These are phyloP conservation scores for Lepus timidus DNA, from an alignment of 2,113 vertebrate species.

Conservation along the genomic window DNA sequence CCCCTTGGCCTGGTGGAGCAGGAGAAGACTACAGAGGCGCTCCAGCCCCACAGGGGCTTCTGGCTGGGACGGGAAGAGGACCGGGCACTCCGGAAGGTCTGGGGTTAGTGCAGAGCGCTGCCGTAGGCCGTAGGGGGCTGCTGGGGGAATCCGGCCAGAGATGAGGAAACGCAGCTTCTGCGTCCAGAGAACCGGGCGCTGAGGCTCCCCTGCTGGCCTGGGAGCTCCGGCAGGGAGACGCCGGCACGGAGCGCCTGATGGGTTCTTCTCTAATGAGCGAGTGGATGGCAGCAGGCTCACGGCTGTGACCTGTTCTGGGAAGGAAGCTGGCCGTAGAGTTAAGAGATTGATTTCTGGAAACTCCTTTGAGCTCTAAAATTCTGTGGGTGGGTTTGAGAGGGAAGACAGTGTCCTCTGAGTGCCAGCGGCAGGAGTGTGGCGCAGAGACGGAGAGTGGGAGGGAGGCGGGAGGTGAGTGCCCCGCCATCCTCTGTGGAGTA, in stretches of 20 bases:
- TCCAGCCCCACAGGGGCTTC: too few relatives aligned
- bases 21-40: too few relatives aligned
- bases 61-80: neutral
- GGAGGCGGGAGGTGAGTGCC: neutral
- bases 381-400: neutral
- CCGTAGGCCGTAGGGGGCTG: neutral
- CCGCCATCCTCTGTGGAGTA: rapidly evolving
- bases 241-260: rapidly evolving
- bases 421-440: neutral
- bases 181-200: neutral
- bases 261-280: neutral
- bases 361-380: neutral
- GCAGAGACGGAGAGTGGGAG: neutral
- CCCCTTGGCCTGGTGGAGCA: neutral
- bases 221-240: rapidly evolving
- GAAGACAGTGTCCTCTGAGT: neutral
- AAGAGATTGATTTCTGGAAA: neutral
- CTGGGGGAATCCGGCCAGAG: neutral
- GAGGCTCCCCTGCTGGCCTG: neutral
- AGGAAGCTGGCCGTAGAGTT: neutral
- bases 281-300: neutral
- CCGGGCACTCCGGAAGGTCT: too few relatives aligned
- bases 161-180: neutral
- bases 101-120: too few relatives aligned
- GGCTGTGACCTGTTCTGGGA: neutral